phyloP scores from a whole-genome alignment of 2,113 vertebrate genomes.

The Etheostoma spectabile region DNA sequence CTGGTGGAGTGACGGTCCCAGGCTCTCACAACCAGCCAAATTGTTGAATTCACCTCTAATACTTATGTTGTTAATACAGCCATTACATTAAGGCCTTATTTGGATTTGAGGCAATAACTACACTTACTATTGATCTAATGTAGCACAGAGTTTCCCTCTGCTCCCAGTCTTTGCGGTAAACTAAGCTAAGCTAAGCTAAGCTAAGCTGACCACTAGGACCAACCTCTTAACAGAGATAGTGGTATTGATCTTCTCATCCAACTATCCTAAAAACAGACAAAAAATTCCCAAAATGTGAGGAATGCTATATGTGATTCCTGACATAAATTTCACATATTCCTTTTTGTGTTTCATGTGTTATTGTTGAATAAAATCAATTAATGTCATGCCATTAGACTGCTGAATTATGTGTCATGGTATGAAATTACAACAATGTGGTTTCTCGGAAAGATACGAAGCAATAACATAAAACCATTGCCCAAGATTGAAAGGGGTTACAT shows the following conservation, averaged over 20 bases:
- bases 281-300: not conserved
- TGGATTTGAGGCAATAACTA: not conserved
- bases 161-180: not conserved
- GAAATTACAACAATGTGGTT: not conserved
- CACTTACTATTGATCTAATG: not conserved
- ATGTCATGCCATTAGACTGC: not conserved
- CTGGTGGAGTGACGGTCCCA: not conserved
- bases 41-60: not conserved
- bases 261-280: not conserved
- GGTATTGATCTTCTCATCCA: not conserved
- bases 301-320: not conserved
- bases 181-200: not conserved
- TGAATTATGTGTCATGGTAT: not conserved
- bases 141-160: not conserved
- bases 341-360: not conserved
- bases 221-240: not conserved
- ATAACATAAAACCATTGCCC: not conserved
- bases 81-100: not conserved
- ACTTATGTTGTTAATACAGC: not conserved
- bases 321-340: not conserved
- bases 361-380: conserved; percentile 1
- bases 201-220: not conserved
- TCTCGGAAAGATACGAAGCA: not conserved
- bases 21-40: not conserved
- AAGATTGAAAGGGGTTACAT: not conserved